Conservation (phyloP, 2,797 vertebrate species). For the Alca torda region DNA sequence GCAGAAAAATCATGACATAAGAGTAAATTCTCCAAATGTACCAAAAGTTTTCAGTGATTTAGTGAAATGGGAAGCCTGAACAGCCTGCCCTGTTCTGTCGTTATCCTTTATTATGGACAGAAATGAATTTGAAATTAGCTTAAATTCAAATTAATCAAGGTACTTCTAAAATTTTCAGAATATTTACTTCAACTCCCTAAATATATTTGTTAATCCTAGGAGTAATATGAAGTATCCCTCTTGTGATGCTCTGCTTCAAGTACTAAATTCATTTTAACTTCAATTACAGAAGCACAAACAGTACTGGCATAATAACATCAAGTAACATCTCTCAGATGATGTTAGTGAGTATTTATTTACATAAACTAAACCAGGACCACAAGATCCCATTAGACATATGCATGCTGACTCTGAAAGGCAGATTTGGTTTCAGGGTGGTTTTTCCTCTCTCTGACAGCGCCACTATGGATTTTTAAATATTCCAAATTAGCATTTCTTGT, state of each 20-base stretch:
- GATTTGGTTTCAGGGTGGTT: not conserved
- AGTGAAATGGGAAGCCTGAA: not conserved
- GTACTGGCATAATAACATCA: slow-evolving; percentile 7
- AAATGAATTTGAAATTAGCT: not conserved
- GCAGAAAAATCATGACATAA: not conserved
- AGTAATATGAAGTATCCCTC: not conserved
- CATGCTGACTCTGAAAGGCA: not conserved
- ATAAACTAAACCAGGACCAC: not conserved
- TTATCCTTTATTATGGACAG: not conserved
- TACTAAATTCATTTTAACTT: not conserved
- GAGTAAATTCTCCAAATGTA: not conserved
- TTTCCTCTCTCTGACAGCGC: not conserved
- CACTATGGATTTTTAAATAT: not conserved
- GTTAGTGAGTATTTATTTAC: slow-evolving; percentile 1
- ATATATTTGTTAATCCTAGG: not conserved
- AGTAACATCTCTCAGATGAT: not conserved
- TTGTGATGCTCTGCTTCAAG: not conserved
- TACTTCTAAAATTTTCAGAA: not conserved
- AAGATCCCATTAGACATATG: not conserved
- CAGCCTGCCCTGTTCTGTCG: not conserved
- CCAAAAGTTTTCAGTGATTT: not conserved
- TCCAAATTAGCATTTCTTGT: not conserved
- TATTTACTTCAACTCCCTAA: not conserved
- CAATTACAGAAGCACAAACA: slow-evolving; percentile 9
- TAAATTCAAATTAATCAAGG: not conserved